These are phyloP conservation scores for Torymus auratus DNA, from an alignment of 2,888 invertebrate genomes.

Conservation along the genomic window DNA sequence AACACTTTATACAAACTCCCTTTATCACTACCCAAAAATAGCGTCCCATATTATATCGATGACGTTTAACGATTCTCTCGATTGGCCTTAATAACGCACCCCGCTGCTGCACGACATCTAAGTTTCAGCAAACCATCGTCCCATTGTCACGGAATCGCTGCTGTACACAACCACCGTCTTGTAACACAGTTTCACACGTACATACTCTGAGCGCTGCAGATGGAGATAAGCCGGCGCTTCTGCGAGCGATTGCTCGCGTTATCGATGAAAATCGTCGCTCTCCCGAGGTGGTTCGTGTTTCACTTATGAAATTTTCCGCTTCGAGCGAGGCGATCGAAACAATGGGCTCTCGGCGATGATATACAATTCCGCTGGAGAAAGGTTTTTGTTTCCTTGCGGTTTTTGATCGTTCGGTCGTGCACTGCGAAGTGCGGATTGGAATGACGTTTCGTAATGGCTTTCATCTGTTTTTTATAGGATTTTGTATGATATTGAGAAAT, in stretches of 20 bases:
- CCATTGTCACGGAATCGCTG: background rate
- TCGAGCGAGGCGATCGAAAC: background rate
- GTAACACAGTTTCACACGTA: too few relatives aligned
- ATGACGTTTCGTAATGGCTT: too few relatives aligned
- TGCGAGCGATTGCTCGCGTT: constrained; percentile 8
- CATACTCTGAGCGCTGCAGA: background rate
- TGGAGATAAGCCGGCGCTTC: constrained; percentile 43
- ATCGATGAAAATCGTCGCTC: constrained; percentile 46
- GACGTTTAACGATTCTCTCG: background rate
- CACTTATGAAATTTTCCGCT: constrained; percentile 30
- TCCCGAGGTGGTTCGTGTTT: constrained; percentile 24
- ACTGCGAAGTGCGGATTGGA: too few relatives aligned
- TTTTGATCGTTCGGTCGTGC: too few relatives aligned
- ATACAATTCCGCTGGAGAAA: background rate
- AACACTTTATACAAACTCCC: too few relatives aligned
- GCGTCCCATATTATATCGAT: background rate
- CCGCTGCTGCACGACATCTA: background rate
- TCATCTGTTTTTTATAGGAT: too few relatives aligned
- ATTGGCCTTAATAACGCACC: background rate
- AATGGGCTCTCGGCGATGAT: background rate
- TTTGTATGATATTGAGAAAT: too few relatives aligned
- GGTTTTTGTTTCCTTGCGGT: too few relatives aligned
- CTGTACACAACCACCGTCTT: too few relatives aligned
- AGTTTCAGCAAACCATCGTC: background rate
- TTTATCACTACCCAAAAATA: too few relatives aligned